These are phyloP conservation scores for Latrodectus hesperus DNA, from an alignment of 2,888 invertebrate genomes.

Conservation along the genomic window DNA sequence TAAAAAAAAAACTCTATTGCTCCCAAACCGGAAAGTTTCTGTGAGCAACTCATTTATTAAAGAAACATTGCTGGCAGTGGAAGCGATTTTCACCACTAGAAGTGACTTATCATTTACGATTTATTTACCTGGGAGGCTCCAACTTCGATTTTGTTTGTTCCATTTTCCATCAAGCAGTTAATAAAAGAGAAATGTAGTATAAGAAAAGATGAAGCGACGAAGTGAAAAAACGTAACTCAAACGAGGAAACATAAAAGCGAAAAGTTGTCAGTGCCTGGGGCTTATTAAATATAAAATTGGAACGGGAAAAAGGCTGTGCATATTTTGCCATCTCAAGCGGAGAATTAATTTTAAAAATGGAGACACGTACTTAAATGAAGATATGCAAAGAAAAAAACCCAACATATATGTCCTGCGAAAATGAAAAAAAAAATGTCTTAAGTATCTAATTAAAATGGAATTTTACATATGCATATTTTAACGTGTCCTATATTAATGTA, in stretches of 20 bases:
- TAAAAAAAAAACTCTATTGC: not conserved
- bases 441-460: not conserved
- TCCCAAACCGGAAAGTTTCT: not conserved
- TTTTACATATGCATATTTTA: not conserved
- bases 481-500: no score
- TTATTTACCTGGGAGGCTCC: slow-evolving; percentile 4
- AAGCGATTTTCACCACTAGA: slow-evolving; percentile 1
- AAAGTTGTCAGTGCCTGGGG: slow-evolving; percentile 44
- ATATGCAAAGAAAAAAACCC: not conserved
- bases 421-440: not conserved
- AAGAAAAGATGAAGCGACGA: not conserved
- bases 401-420: not conserved
- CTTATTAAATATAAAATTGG: slow-evolving; percentile 46
- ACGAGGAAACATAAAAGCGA: slow-evolving; percentile 12
- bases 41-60: not conserved
- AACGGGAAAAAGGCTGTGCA: not conserved
- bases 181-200: not conserved
- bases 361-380: not conserved
- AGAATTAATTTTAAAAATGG: not conserved
- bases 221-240: not conserved
- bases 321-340: not conserved
- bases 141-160: not conserved
- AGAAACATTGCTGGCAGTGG: not conserved
- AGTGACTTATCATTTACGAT: slow-evolving; percentile 5
- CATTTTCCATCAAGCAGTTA: slow-evolving; percentile 5